These are phyloP conservation scores for Prunella fulvescens DNA, from an alignment of 2,113 vertebrate species.

Conservation along the genomic window DNA sequence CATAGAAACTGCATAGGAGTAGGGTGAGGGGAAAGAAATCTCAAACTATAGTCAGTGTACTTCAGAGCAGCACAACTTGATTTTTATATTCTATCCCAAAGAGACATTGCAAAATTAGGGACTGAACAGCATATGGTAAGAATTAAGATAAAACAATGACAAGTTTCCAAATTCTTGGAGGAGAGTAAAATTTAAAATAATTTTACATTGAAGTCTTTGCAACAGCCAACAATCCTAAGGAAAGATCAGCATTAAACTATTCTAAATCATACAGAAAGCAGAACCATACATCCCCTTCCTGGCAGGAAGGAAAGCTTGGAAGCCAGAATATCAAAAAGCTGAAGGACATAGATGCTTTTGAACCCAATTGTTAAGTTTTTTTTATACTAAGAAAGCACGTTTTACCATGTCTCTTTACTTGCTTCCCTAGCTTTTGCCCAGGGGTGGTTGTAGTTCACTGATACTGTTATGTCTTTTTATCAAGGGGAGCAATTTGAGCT, in stretches of 20 bases:
- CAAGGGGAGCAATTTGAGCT: not conserved
- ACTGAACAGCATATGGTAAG: not conserved
- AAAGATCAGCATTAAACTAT: not conserved
- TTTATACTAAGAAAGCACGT: not conserved
- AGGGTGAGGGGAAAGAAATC: not conserved
- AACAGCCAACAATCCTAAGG: not conserved
- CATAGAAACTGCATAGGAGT: not conserved
- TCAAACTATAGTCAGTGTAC: not conserved
- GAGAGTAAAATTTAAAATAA: not conserved
- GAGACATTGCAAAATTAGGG: not conserved
- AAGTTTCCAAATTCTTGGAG: not conserved
- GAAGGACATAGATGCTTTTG: not conserved
- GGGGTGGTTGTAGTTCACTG: not conserved
- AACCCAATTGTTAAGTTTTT: not conserved
- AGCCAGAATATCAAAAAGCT: not conserved
- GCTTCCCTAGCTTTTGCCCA: not conserved
- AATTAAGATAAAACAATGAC: conserved; percentile 21
- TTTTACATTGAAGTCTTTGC: not conserved
- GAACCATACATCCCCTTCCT: not conserved
- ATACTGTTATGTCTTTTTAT: not conserved
- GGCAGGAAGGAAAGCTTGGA: not conserved
- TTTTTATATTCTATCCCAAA: not conserved
- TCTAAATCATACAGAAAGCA: not conserved
- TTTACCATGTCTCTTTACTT: not conserved
- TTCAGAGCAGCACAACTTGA: not conserved